phyloP scores from a whole-genome alignment of 2,797 vertebrate genomes.

The Melanotaenia trifasciata region DNA sequence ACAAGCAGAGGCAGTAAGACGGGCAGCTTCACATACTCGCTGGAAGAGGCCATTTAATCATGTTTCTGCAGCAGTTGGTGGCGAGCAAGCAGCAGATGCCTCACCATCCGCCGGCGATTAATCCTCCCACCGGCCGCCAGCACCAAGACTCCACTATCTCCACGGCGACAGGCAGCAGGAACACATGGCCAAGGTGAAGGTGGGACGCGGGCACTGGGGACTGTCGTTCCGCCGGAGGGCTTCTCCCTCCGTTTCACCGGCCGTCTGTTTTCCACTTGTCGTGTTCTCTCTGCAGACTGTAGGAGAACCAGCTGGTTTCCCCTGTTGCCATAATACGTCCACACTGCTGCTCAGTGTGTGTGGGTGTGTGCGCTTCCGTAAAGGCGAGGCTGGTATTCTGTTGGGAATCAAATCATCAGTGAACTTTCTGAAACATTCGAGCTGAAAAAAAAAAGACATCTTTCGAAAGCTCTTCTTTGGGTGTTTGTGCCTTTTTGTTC shows the following conservation, averaged over 20 bases:
- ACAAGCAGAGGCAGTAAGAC: not conserved
- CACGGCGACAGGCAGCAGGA: constrained; percentile 30
- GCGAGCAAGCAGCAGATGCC: constrained; percentile 78
- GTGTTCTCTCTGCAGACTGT: constrained; percentile 20
- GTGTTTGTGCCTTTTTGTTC: too few relatives aligned
- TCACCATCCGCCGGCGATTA: constrained; percentile 77
- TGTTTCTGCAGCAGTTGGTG: constrained; percentile 79
- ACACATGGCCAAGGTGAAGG: constrained; percentile 63
- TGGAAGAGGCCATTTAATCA: constrained; percentile 75
- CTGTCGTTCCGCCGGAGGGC: constrained; percentile 44
- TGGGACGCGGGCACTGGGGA: constrained; percentile 46
- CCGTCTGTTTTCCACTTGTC: constrained; percentile 58
- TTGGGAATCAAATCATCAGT: not conserved
- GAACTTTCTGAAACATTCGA: too few relatives aligned
- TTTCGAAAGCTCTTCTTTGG: too few relatives aligned
- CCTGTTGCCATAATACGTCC: constrained; percentile 7
- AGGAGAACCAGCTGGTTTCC: constrained; percentile 45
- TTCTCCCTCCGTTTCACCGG: constrained; percentile 44
- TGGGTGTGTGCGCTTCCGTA: constrained; percentile 20
- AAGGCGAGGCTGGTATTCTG: not conserved
- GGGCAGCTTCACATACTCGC: constrained; percentile 55
- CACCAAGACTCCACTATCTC: constrained; percentile 37
- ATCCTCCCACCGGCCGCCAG: constrained; percentile 67
- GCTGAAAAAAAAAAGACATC: too few relatives aligned
- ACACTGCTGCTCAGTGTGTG: constrained; percentile 21